Evolutionary conservation across 2,888 invertebrate genomes (phyloP), one percentile per base, ranked within the genome.

Genomic region (Campopleginae sp.): DNA sequence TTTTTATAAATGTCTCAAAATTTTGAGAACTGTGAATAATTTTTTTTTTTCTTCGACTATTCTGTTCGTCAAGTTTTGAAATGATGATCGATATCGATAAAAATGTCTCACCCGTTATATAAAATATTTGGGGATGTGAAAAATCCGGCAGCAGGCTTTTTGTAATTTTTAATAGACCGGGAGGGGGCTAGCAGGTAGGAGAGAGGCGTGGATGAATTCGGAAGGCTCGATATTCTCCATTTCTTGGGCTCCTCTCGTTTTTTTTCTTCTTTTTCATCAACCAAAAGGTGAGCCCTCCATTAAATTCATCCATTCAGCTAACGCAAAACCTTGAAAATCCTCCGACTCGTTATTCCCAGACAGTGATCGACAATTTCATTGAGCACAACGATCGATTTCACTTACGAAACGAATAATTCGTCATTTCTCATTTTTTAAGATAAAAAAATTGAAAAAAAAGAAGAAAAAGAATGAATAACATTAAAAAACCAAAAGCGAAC

Each of bases 121-220:
- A 48, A 7, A 27, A 44, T 65, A 19, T n/a, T n/a, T n/a, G 19
- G n/a, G 17, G 33, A 65, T 65, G 38, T 65, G 65, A 42, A 31
- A 38, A 81, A 63, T 61, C 63, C 70, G 61, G 42, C 81, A 76
- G 76, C 76, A 27, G 76, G 76, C 61, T 82, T 61, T 48, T 70
- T 48, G 71, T 65, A 71, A 83, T 74, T 79, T 74, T 68, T 79
- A 63, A 83, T 79, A 46, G 42, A 38, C 72, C 51, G 66, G 54
- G 58, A 74, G 76, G 68, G 38, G 42, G 38, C 38, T 44, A 61
- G 72, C 78, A 78, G 82, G 82, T 82, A 78, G 31, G 54, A 66
- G 51, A 44, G 23, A 80, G 80, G 80, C 80, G 65, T 80, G 72
- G 48, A 74, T 80, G 66, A 74, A 71, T 80, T 80, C 63, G 23